Base-by-base conservation (phyloP, 2,113 vertebrate species). In the Tursiops truncatus region DNA sequence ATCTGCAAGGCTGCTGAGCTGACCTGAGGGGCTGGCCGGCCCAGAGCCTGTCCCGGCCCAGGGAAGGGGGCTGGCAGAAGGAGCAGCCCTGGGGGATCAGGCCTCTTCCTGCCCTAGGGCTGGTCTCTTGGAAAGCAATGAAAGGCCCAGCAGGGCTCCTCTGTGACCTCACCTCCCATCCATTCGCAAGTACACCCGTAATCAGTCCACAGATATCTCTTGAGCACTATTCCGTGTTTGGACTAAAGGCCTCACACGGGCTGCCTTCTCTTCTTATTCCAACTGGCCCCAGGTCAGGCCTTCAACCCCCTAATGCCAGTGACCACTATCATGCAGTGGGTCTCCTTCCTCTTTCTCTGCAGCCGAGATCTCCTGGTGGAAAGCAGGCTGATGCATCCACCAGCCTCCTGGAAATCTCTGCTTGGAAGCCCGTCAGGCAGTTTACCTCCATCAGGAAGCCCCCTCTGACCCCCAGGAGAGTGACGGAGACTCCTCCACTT, bases 321-420 rank as follows among this genome's bases (percentile, higher is more conserved):
- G 18, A 9, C 28, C 23, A 44, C 68, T 12, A 11, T 4, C 0
- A 50, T n/a, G 23, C 20, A 44, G 18, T 44, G 36, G 36, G 47
- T 85, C 33, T 60, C 25, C n/a, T 58, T 76, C 53, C 47, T 33
- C 17, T 58, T 38, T 53, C 7, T 63, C 31, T 84, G 13, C 26
- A 7, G 47, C 11, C 11, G 26, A 80, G 38, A 50, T 31, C 18
- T 67, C 31, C 12, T 6, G 0, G 0, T 31, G 44, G 31, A 67
- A 44, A 13, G 56, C 36, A 21, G 44, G 38, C 33, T 38, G 38
- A 33, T 23, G 8, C 38, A 38, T 20, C 26, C 14, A 6, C 33
- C 70, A 76, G 58, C 31, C 12, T 84, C 44, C 83, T 56, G 12
- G 53, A 74, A 65, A 25, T 73, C 53, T 96, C 50, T 95, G 44